Evolutionary conservation across 37 sponge, comb jelly and placozoan species (phyloP).

Genomic region (Ephydatia muelleri): DNA sequence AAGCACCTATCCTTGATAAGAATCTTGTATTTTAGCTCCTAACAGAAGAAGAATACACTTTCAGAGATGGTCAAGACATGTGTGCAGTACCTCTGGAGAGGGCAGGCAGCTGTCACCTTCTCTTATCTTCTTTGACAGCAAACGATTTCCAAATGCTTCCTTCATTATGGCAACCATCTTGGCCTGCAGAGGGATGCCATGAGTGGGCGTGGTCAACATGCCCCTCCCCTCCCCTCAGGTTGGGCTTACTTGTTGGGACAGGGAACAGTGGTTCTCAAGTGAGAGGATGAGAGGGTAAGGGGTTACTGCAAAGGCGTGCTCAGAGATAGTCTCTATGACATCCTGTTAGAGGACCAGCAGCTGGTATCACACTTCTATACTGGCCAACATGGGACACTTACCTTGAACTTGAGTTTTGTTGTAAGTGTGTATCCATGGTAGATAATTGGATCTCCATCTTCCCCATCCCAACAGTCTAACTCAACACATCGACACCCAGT

Average conservation of each 20-base stretch:
- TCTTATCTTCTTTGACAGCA: neutral
- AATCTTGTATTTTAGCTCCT: slow-evolving; percentile 75
- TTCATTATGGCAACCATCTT: slow-evolving; percentile 62
- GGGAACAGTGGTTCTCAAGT: slow-evolving; percentile 85
- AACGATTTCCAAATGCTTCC: slow-evolving; percentile 40
- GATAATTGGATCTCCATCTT: slow-evolving; percentile 84
- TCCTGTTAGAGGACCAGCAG: slow-evolving; percentile 29
- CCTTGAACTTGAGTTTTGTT: slow-evolving; percentile 76
- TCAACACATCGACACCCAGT: slow-evolving; percentile 63
- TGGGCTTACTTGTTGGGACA: slow-evolving; percentile 32
- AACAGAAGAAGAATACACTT: neutral
- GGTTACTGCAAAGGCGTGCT: slow-evolving; percentile 81
- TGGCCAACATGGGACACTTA: neutral
- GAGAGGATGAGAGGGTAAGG: slow-evolving; percentile 77
- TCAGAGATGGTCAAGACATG: neutral
- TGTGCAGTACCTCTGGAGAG: slow-evolving; percentile 19
- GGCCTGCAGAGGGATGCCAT: slow-evolving; percentile 40
- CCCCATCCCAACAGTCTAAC: slow-evolving; percentile 90
- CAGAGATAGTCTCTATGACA: slow-evolving; percentile 78
- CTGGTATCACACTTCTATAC: neutral
- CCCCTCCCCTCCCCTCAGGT: neutral
- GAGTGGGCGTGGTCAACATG: neutral
- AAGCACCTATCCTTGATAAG: slow-evolving; percentile 71
- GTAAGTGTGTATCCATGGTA: slow-evolving; percentile 96
- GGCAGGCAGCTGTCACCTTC: slow-evolving; percentile 8